Percentiles rank a stretch among this genome's conserved stretches.
Evolutionary conservation across 2,888 invertebrate species (phyloP).

Genomic region (Theretra japonica): DNA sequence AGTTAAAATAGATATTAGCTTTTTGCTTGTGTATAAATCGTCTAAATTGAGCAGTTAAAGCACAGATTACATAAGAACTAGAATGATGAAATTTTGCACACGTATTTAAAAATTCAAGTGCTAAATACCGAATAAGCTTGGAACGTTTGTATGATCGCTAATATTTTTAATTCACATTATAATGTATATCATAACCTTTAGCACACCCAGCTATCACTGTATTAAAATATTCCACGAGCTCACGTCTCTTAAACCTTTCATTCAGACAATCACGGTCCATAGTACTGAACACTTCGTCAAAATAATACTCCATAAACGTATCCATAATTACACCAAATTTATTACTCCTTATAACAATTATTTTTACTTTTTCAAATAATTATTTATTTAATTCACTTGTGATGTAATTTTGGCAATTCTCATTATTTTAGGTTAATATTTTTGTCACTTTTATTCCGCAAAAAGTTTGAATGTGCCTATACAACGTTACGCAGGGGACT

Average conservation of each 20-base stretch:
- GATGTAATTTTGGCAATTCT: not conserved
- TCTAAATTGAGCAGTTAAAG: too few species aligned
- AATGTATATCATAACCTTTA: slow-evolving; percentile 65
- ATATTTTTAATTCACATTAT: too few species aligned
- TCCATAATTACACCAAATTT: slow-evolving; percentile 84
- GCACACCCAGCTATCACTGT: slow-evolving; percentile 91
- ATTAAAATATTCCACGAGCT: slow-evolving; percentile 91
- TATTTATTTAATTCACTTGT: not conserved
- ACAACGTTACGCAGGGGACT: slow-evolving; percentile 36
- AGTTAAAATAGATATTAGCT: too few species aligned
- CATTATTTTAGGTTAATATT: slow-evolving; percentile 12
- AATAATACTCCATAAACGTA: slow-evolving; percentile 91
- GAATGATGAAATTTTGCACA: too few species aligned
- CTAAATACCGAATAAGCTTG: too few species aligned
- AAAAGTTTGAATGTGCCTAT: slow-evolving; percentile 25
- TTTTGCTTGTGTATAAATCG: too few species aligned
- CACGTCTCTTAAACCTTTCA: slow-evolving; percentile 88
- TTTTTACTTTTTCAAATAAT: not conserved
- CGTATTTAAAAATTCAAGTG: too few species aligned
- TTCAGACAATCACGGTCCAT: slow-evolving; percentile 90
- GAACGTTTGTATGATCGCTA: too few species aligned
- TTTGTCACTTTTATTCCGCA: not conserved
- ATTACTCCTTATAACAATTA: slow-evolving; percentile 25
- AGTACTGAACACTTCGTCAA: slow-evolving; percentile 89
- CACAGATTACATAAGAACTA: too few species aligned